phyloP scores from a whole-genome alignment of 1,140 invertebrate genomes.

The Rhopalosiphum maidis region DNA sequence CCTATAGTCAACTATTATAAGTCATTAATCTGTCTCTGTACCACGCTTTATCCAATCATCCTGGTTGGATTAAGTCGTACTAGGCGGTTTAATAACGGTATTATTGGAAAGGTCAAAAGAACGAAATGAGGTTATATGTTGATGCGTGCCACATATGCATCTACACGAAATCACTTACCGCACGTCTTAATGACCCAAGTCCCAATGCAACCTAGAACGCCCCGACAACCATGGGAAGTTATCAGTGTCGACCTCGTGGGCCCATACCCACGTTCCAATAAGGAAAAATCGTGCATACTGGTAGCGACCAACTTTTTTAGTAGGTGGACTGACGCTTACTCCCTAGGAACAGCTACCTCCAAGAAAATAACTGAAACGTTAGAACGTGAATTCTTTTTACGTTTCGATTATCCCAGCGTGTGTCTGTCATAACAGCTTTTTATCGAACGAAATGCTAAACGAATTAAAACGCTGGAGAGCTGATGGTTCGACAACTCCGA shows the following conservation, averaged over 20 bases:
- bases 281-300: not conserved
- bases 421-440: not conserved
- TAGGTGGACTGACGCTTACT: not conserved
- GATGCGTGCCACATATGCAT: too few relatives aligned
- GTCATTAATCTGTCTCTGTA: too few relatives aligned
- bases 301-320: not conserved
- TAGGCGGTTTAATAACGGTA: not conserved
- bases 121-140: too few relatives aligned
- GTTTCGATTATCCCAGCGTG: conserved; percentile 13
- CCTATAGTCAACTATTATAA: too few relatives aligned
- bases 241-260: not conserved
- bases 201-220: not conserved
- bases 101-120: not conserved
- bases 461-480: not conserved
- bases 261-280: not conserved
- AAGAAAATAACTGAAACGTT: not conserved
- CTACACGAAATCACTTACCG: too few relatives aligned
- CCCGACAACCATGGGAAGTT: not conserved
- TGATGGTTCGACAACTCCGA: not conserved
- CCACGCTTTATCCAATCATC: not conserved
- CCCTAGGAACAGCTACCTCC: not conserved
- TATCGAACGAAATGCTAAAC: not conserved
- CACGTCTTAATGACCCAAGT: not conserved
- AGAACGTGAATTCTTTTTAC: conserved; percentile 6
- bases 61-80: not conserved